A percentile compares a stretch with the other conserved stretches of the same genome.
These are phyloP conservation scores for Bombus confusus DNA, from an alignment of 1,140 invertebrate species.

Conservation along the genomic window DNA sequence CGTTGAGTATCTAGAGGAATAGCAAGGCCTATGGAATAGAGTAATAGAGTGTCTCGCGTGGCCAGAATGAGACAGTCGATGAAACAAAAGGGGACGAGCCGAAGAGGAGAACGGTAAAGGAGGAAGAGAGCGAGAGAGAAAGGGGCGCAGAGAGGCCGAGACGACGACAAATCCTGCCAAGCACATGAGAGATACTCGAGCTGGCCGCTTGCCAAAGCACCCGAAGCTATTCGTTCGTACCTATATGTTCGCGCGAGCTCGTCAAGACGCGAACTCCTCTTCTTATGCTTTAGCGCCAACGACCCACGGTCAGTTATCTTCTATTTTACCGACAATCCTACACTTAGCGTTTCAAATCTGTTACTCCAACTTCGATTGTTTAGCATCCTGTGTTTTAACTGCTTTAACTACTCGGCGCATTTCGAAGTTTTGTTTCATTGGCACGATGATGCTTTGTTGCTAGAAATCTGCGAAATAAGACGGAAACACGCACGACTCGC, in stretches of 20 bases:
- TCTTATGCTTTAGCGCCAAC: slow-evolving; percentile 53
- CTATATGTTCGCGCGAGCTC: slow-evolving; percentile 50
- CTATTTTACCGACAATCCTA: slow-evolving; percentile 2
- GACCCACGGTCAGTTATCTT: slow-evolving; percentile 49
- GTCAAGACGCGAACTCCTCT: slow-evolving; percentile 47
- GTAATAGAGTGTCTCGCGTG: not conserved
- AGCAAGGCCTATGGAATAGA: slow-evolving; percentile 3
- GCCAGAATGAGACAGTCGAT: slow-evolving; percentile 19
- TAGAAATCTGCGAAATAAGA: too few species aligned
- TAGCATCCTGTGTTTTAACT: not conserved
- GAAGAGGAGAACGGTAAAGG: not conserved
- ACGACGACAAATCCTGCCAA: slow-evolving; percentile 72
- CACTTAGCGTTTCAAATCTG: not conserved
- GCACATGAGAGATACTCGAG: slow-evolving; percentile 70
- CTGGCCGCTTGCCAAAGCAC: slow-evolving; percentile 69
- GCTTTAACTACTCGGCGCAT: too few species aligned
- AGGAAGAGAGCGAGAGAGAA: not conserved
- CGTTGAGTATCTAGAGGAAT: slow-evolving; percentile 39
- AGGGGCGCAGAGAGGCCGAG: not conserved
- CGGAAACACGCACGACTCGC: too few species aligned
- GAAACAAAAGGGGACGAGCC: slow-evolving; percentile 16
- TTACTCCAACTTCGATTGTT: not conserved
- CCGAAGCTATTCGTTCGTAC: slow-evolving; percentile 57
- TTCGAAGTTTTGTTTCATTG: too few species aligned
- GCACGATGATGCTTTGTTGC: too few species aligned